These are phyloP conservation scores for Psittacula cyanocephala DNA, from an alignment of 2,113 vertebrate genomes.

Conservation along the genomic window DNA sequence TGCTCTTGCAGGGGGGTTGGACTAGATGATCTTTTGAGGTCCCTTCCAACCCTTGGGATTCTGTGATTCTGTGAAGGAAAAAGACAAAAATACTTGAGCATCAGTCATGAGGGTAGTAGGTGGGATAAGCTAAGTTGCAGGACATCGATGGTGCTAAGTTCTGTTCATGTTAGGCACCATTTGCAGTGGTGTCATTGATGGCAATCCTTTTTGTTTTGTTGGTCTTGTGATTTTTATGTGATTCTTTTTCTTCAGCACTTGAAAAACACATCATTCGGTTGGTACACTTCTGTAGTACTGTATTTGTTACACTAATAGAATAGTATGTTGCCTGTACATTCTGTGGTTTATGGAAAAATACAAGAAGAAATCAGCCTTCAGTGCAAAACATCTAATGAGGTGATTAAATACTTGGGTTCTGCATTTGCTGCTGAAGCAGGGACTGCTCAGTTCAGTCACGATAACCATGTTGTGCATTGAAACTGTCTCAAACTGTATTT, in stretches of 20 bases:
- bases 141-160: not conserved
- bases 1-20: no score
- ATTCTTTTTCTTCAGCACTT: not conserved
- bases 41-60: no score
- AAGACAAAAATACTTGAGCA: not conserved
- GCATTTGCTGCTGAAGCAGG: not conserved
- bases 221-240: not conserved
- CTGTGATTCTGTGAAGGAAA: not conserved
- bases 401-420: not conserved
- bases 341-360: not conserved
- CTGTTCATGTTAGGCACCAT: not conserved
- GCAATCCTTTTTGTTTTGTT: not conserved
- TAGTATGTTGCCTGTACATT: not conserved
- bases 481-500: constrained; percentile 26
- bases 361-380: not conserved
- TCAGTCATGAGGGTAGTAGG: not conserved
- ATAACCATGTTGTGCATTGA: constrained; percentile 16
- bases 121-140: not conserved
- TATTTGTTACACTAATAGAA: not conserved
- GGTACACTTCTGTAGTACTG: not conserved
- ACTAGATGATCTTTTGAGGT: no score
- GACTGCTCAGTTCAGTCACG: not conserved
- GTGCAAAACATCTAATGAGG: not conserved
- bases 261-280: not conserved
- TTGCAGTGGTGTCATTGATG: not conserved